phyloP scores from a whole-genome alignment of 2,888 invertebrate genomes.

The Ceraclea dissimilis region DNA sequence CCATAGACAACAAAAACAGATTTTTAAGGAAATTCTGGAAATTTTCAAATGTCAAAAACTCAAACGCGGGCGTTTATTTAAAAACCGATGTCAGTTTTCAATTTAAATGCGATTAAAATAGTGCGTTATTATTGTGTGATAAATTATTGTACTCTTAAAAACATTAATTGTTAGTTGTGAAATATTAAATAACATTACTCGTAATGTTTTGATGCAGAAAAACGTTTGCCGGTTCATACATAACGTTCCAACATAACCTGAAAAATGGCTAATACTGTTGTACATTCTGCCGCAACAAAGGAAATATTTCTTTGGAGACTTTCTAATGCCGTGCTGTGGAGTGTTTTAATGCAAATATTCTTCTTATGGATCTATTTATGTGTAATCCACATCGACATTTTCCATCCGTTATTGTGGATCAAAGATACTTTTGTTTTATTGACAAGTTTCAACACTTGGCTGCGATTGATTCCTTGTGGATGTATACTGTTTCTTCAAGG shows the following conservation, averaged over 20 bases:
- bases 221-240: not conserved
- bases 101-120: too few species aligned
- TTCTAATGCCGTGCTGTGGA: conserved; percentile 51
- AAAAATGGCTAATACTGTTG: conserved; percentile 7
- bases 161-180: too few species aligned
- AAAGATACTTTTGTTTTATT: conserved; percentile 50
- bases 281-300: conserved; percentile 35
- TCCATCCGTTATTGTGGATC: conserved; percentile 62
- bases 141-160: too few species aligned
- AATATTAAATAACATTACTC: too few species aligned
- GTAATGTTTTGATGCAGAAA: too few species aligned
- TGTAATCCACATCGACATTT: conserved; percentile 53
- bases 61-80: too few species aligned
- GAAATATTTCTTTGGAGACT: conserved; percentile 52
- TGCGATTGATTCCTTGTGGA: conserved; percentile 57
- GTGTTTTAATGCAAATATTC: conserved; percentile 49
- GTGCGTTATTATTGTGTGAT: too few species aligned
- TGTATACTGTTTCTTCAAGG: conserved; percentile 62
- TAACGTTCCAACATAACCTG: conserved; percentile 1
- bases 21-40: too few species aligned
- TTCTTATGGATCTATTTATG: conserved; percentile 46
- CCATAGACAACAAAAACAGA: too few species aligned
- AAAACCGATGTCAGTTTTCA: too few species aligned
- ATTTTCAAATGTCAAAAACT: too few species aligned
- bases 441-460: conserved; percentile 55